These are phyloP conservation scores for Eurystomus glaucurus DNA, from an alignment of 2,797 vertebrate genomes.

Conservation along the genomic window DNA sequence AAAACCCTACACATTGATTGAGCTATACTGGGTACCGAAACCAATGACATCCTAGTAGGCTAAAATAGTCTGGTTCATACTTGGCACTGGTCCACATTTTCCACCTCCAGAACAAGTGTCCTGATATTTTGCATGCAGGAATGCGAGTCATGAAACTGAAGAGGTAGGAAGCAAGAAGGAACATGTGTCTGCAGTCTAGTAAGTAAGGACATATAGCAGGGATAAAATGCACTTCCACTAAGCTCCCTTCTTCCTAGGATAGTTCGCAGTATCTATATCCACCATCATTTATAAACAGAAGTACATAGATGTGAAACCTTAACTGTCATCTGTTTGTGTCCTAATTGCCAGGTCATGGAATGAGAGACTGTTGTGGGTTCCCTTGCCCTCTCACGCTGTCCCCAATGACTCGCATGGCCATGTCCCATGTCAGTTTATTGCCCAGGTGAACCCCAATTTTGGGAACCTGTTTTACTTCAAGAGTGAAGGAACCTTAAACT, in stretches of 20 bases:
- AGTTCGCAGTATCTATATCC: not conserved
- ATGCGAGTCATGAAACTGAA: not conserved
- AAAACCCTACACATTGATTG: not conserved
- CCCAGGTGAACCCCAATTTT: fast-evolving
- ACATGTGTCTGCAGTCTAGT: not conserved
- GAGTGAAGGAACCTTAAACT: not conserved
- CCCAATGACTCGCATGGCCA: fast-evolving
- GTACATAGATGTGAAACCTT: not conserved
- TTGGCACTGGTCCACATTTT: not conserved
- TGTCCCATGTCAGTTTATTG: not conserved
- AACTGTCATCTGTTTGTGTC: not conserved
- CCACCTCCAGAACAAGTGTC: conserved; percentile 15
- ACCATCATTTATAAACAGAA: not conserved
- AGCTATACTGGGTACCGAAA: not conserved
- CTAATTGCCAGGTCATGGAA: not conserved
- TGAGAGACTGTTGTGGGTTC: fast-evolving
- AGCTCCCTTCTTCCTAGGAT: not conserved
- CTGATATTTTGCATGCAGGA: not conserved
- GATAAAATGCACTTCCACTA: not conserved
- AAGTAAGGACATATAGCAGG: not conserved
- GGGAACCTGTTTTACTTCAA: not conserved
- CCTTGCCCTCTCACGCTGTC: fast-evolving
- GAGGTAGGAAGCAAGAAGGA: not conserved
- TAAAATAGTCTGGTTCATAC: conserved; percentile 1
- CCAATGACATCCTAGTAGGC: not conserved